These are phyloP conservation scores for Trachurus trachurus DNA, from an alignment of 2,797 vertebrate genomes.

Conservation along the genomic window DNA sequence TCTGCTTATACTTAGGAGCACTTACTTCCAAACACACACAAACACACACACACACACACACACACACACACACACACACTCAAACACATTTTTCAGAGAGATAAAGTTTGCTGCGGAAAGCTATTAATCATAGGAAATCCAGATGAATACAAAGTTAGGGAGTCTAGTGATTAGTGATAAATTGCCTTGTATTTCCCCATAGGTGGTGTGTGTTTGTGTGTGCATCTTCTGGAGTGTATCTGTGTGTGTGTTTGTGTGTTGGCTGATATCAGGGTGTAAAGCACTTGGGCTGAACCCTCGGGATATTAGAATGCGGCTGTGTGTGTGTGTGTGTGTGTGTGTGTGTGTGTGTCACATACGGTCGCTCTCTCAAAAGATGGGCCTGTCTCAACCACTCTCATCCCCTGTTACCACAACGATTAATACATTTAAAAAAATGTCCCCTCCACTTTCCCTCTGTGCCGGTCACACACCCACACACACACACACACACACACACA, in stretches of 20 bases:
- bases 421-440: constrained; percentile 89
- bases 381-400: constrained; percentile 79
- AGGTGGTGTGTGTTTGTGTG: constrained; percentile 64
- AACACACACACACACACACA: constrained; percentile 43
- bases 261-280: constrained; percentile 60
- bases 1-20: constrained; percentile 63
- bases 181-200: constrained; percentile 79
- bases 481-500: constrained; percentile 48
- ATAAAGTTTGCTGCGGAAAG: constrained; percentile 78
- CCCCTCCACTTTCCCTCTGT: constrained; percentile 83
- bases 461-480: constrained; percentile 53
- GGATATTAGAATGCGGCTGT: constrained; percentile 76
- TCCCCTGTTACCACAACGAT: constrained; percentile 81
- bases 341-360: constrained; percentile 61
- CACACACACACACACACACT: constrained; percentile 43
- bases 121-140: constrained; percentile 83
- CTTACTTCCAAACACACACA: constrained; percentile 43
- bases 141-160: constrained; percentile 79
- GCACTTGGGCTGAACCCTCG: constrained; percentile 67
- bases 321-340: constrained; percentile 36
- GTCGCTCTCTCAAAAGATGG: constrained; percentile 73
- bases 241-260: constrained; percentile 43
- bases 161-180: constrained; percentile 83
- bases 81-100: constrained; percentile 57
- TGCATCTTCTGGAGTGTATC: constrained; percentile 22